These are phyloP conservation scores for Miichthys miiuy DNA, from an alignment of 2,797 vertebrate species.

Conservation along the genomic window DNA sequence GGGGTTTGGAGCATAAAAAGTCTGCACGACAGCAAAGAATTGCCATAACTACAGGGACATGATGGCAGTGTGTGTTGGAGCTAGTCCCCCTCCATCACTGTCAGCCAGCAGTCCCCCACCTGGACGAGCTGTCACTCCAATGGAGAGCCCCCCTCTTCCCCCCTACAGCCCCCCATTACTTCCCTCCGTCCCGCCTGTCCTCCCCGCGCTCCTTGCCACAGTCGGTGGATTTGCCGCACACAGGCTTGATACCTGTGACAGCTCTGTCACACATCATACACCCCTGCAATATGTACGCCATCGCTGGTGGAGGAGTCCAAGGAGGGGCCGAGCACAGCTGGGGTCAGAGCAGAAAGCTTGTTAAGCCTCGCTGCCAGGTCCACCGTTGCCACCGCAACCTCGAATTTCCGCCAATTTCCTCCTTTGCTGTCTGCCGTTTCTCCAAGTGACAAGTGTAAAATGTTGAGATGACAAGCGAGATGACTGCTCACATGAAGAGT, in stretches of 20 bases:
- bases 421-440: background rate
- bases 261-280: constrained; percentile 75
- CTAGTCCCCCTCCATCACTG: constrained; percentile 70
- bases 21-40: constrained; percentile 27
- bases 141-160: constrained; percentile 3
- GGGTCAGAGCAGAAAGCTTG: constrained; percentile 49
- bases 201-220: constrained; percentile 33
- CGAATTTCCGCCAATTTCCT: constrained; percentile 17
- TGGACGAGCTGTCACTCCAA: constrained; percentile 70
- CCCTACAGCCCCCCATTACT: constrained; percentile 12
- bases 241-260: constrained; percentile 69
- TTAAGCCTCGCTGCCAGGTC: constrained; percentile 36
- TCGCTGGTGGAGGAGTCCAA: background rate
- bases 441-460: constrained; percentile 29
- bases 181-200: constrained; percentile 22
- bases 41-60: constrained; percentile 12
- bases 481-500: background rate
- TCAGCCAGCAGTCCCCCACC: constrained; percentile 65
- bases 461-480: constrained; percentile 1
- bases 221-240: constrained; percentile 46
- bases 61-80: constrained; percentile 28
- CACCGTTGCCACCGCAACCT: background rate
- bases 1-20: constrained; percentile 9
- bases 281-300: constrained; percentile 40
- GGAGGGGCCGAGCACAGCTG: constrained; percentile 23